Conservation (phyloP, 2,797 vertebrate species). For the Danio jaintianensis region DNA sequence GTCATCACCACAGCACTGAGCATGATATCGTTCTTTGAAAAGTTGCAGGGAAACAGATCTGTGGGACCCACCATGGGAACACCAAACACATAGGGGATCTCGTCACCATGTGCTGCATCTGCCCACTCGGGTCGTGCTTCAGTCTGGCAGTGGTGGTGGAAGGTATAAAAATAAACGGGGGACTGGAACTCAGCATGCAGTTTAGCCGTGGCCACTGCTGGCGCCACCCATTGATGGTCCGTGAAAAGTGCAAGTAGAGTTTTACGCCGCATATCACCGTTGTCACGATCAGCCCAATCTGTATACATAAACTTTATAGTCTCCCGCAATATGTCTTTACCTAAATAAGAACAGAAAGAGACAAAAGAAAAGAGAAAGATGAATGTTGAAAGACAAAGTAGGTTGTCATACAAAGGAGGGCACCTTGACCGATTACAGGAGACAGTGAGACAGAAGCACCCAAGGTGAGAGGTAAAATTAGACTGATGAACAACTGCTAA, state of each 20-base stretch:
- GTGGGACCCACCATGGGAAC: constrained; percentile 96
- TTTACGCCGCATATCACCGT: constrained; percentile 93
- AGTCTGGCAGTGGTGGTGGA: constrained; percentile 98
- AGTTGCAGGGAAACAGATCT: constrained; percentile 96
- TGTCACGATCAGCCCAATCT: constrained; percentile 96
- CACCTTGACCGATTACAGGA: constrained; percentile 26
- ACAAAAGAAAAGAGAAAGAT: constrained; percentile 1
- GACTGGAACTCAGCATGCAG: constrained; percentile 96
- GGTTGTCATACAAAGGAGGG: constrained; percentile 10
- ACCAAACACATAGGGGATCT: constrained; percentile 95
- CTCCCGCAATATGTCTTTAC: constrained; percentile 92
- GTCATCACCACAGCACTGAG: constrained; percentile 97
- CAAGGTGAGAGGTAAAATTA: constrained; percentile 37
- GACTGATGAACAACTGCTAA: constrained; percentile 9
- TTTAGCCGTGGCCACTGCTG: constrained; percentile 94
- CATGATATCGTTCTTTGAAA: constrained; percentile 98
- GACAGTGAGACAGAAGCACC: constrained; percentile 4
- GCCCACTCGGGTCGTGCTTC: constrained; percentile 95
- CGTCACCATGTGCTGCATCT: constrained; percentile 93
- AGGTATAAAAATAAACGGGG: constrained; percentile 95
- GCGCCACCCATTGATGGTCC: constrained; percentile 97
- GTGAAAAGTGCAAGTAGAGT: constrained; percentile 94
- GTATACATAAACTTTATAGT: constrained; percentile 99
- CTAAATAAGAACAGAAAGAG: constrained; percentile 65
- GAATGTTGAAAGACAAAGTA: constrained; percentile 12